Conservation (phyloP, 1,140 invertebrate species). For the Mactra quadrangularis region DNA sequence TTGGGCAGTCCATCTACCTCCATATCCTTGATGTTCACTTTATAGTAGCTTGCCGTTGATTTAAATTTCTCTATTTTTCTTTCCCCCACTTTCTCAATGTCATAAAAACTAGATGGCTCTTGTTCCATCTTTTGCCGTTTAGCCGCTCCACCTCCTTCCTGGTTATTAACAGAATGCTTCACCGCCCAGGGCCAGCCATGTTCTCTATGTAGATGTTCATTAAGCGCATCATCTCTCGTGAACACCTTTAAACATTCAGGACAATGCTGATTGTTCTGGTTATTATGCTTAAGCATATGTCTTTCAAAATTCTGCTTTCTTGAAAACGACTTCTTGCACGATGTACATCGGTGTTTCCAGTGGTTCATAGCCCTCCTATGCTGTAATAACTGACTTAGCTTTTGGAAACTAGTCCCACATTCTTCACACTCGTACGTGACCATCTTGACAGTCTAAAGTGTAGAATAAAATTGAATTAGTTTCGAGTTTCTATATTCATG, state of each 20-base stretch:
- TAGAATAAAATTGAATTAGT: slow-evolving; percentile 5
- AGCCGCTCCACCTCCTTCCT: neutral
- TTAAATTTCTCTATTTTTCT: slow-evolving; percentile 25
- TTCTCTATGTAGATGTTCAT: slow-evolving; percentile 25
- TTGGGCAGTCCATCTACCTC: too few relatives aligned
- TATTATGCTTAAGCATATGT: slow-evolving; percentile 9
- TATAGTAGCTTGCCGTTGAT: slow-evolving; percentile 14
- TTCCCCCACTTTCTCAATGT: slow-evolving; percentile 2
- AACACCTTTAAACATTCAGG: slow-evolving; percentile 21
- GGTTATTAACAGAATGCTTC: neutral
- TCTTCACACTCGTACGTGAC: neutral
- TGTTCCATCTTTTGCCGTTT: too few relatives aligned
- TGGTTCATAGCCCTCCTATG: neutral
- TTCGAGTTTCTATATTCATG: neutral
- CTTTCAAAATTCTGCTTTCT: slow-evolving; percentile 4
- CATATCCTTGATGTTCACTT: neutral
- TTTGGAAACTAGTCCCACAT: neutral
- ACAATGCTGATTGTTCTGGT: slow-evolving; percentile 20
- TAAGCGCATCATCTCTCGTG: neutral
- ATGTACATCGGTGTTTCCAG: slow-evolving; percentile 2
- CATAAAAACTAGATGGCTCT: too few relatives aligned
- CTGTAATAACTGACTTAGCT: neutral
- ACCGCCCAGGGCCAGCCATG: too few relatives aligned
- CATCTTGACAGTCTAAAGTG: neutral
- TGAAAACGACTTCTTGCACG: too few relatives aligned